Conservation (phyloP, 2,797 vertebrate species). For the Falco biarmicus region DNA sequence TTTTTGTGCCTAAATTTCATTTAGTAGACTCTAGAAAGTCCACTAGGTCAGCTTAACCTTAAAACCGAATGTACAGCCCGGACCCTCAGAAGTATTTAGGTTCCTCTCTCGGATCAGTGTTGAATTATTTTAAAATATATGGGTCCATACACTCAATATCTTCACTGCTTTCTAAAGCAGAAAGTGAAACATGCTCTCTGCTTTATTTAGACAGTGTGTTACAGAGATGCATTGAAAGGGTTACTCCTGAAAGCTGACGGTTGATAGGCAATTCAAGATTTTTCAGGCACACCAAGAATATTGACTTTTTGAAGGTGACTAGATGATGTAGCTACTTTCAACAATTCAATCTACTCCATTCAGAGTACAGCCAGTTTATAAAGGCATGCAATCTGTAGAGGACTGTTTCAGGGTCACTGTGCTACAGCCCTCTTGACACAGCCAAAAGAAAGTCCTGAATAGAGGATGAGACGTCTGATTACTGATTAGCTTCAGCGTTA, state of each 20-base stretch:
- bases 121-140: background rate
- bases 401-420: conserved; percentile 33
- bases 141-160: background rate
- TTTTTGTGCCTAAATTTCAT: background rate
- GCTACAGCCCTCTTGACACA: conserved; percentile 16
- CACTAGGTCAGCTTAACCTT: background rate
- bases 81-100: background rate
- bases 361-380: background rate
- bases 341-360: conserved; percentile 47
- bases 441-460: conserved; percentile 13
- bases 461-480: conserved; percentile 49
- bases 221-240: background rate
- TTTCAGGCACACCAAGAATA: background rate
- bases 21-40: background rate
- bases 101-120: background rate
- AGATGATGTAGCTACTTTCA: conserved; percentile 13
- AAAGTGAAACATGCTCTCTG: background rate
- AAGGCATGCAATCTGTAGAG: conserved; percentile 27
- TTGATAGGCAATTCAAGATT: background rate
- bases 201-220: background rate
- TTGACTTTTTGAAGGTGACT: conserved; percentile 40
- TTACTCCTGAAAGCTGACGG: background rate
- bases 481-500: conserved; percentile 36
- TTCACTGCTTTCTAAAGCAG: background rate
- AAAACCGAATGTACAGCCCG: background rate